Conservation (phyloP, 1,140 invertebrate species). For the Ceratosolen fusciceps region DNA sequence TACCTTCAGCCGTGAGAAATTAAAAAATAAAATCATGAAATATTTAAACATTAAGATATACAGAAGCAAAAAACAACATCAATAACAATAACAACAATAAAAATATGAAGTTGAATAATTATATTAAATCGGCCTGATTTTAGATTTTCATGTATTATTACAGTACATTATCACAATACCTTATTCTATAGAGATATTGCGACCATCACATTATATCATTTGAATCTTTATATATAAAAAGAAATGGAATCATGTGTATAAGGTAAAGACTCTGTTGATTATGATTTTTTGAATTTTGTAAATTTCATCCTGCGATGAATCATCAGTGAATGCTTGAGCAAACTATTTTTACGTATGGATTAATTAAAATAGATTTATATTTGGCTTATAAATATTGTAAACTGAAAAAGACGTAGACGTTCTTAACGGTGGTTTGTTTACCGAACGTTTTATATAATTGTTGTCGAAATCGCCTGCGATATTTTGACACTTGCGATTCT, state of each 20-base stretch:
- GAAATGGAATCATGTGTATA: conserved; percentile 23
- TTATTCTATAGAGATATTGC: conserved; percentile 42
- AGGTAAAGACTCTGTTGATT: conserved; percentile 45
- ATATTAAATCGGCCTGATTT: conserved; percentile 46
- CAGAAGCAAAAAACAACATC: neutral
- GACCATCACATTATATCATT: conserved; percentile 26
- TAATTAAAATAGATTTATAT: conserved; percentile 49
- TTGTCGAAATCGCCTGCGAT: conserved; percentile 44
- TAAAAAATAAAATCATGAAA: neutral
- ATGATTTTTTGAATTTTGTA: conserved; percentile 48
- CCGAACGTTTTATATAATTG: conserved; percentile 50
- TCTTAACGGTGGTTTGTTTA: conserved; percentile 52
- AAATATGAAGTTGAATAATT: conserved; percentile 21
- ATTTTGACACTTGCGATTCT: conserved; percentile 39
- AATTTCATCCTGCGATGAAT: conserved; percentile 30
- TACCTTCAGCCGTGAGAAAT: conserved; percentile 31
- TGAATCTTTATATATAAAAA: conserved; percentile 25
- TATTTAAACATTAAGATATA: conserved; percentile 2
- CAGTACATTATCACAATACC: conserved; percentile 17
- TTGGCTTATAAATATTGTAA: conserved; percentile 46
- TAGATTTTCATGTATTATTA: conserved; percentile 34
- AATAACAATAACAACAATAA: no score
- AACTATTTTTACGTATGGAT: conserved; percentile 48
- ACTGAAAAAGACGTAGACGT: conserved; percentile 43
- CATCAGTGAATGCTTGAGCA: conserved; percentile 44